Conservation (phyloP, 1,140 invertebrate species). For the Tetramorium alpestre region DNA sequence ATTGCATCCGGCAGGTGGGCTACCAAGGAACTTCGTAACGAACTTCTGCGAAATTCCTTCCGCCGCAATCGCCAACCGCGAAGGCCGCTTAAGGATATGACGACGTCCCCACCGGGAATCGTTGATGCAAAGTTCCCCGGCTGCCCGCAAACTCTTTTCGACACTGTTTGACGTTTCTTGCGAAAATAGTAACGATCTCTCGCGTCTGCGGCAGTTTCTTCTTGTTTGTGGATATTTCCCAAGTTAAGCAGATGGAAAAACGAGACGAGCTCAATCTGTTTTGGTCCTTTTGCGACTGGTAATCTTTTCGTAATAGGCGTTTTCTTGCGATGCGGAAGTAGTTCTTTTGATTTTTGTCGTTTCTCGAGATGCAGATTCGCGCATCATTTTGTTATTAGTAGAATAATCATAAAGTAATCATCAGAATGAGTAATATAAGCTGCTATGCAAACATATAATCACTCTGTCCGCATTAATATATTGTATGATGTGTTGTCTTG, state of each 20-base stretch:
- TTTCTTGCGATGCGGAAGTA: neutral
- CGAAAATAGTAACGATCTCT: neutral
- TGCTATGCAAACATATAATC: constrained; percentile 25
- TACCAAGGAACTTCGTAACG: constrained; percentile 51
- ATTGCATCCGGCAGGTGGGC: constrained; percentile 24
- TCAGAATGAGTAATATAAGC: neutral
- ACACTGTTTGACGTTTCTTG: constrained; percentile 33
- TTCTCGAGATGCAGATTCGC: neutral
- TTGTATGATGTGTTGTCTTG: constrained; percentile 29
- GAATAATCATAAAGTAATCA: constrained; percentile 21
- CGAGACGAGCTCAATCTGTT: neutral
- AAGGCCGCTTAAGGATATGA: constrained; percentile 55
- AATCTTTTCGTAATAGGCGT: neutral
- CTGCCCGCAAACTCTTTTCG: constrained; percentile 51
- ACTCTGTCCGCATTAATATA: constrained; percentile 41
- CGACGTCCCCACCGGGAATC: constrained; percentile 40
- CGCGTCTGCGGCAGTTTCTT: constrained; percentile 30
- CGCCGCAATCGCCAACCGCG: constrained; percentile 60
- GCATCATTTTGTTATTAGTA: neutral
- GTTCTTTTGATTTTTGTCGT: neutral
- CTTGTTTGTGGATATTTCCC: neutral
- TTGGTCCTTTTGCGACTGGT: constrained; percentile 42
- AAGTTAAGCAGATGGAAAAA: neutral
- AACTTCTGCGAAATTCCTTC: constrained; percentile 60
- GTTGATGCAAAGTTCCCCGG: constrained; percentile 50